Evolutionary conservation across 2,888 invertebrate species (phyloP), one percentile per base, ranked within the genome.

Genomic region (Hydriomena furcata): DNA sequence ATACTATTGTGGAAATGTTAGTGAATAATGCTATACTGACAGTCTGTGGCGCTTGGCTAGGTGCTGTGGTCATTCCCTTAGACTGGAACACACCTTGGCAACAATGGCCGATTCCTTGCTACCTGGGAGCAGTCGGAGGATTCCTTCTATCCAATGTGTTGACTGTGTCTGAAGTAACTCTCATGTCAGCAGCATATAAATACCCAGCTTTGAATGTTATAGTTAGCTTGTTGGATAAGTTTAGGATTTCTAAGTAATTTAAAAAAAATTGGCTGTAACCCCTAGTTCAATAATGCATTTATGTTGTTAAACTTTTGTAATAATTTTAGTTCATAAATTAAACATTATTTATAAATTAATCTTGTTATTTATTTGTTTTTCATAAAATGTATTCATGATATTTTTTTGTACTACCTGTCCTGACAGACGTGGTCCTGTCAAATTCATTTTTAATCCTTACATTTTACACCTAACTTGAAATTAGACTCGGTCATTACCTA

Each of bases 61-160:
- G 97, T 4, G 96, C 96, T 1, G 91, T 95, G 47, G 94, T 95
- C 0, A 95, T 98, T 59, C 97, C 98, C 0, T 84, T 98, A 23
- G 98, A 98, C 76, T 98, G 98, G 98, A 95, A 97, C 78, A 92
- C 94, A 36, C 95, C 95, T 0, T 98, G 97, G 96, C 97, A 97
- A 88, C 92, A 84, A 50, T 95, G 95, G 95, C 95, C 95, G 0
- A 93, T 94, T 61, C 93, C 95, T 0, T 95, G 94, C 66, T 92
- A 93, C 52, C 81, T 93, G 0, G 95, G 95, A n/a, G 93, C 94
- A 1, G 72, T 95, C 0, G 73, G 92, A 37, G 95, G 94, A 3
- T 93, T 91, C 65, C 76, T 92, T 2, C 55, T 91, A 7, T 91
- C 92, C 1, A 92, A 93, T 79, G 86, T 92, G 11, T 52, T 92